These are phyloP conservation scores for Eriosoma lanigerum DNA, from an alignment of 1,140 invertebrate genomes.

Conservation along the genomic window DNA sequence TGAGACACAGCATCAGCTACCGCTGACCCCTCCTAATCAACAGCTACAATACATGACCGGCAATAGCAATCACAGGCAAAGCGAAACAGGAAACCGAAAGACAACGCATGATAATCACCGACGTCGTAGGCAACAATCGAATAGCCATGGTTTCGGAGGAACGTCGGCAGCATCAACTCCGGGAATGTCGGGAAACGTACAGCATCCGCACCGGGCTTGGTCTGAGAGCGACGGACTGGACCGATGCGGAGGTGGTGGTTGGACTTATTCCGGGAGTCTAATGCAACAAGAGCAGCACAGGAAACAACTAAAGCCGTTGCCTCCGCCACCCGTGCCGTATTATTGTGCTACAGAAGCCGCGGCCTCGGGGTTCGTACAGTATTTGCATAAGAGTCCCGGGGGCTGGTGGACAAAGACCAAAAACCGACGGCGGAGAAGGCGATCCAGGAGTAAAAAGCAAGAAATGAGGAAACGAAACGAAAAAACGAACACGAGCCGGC, in stretches of 20 bases:
- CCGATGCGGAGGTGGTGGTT: background rate
- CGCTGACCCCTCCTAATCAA: background rate
- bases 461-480: too few relatives aligned
- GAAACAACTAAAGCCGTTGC: background rate
- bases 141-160: background rate
- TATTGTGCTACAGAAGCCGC: conserved; percentile 11
- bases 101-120: background rate
- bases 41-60: background rate
- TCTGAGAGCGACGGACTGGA: conserved; percentile 13
- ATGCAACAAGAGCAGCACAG: background rate
- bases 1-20: background rate
- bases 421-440: background rate
- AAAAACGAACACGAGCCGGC: background rate
- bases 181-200: background rate
- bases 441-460: too few relatives aligned
- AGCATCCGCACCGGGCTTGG: conserved; percentile 9
- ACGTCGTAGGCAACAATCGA: background rate
- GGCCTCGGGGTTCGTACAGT: background rate
- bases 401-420: background rate
- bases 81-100: background rate
- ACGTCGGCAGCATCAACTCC: background rate
- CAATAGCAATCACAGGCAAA: too few relatives aligned
- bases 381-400: background rate
- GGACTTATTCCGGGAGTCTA: too few relatives aligned
- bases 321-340: conserved; percentile 3